These are phyloP conservation scores for Sesia apiformis DNA, from an alignment of 2,888 invertebrate genomes.

Conservation along the genomic window DNA sequence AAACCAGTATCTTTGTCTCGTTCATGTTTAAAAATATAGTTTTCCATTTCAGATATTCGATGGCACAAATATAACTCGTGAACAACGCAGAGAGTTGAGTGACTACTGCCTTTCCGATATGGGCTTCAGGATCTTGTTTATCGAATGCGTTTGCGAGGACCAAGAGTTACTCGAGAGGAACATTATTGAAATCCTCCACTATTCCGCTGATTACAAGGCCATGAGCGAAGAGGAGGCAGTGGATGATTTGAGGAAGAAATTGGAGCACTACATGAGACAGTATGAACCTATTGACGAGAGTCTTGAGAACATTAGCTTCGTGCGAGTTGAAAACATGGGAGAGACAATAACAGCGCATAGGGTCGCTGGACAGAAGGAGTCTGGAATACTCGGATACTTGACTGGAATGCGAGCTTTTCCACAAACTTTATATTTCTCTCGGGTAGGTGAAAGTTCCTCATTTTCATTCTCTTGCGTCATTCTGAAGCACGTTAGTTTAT, in stretches of 20 bases:
- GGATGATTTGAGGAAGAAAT: slow-evolving; percentile 85
- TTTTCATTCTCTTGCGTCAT: not conserved
- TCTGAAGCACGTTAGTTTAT: not conserved
- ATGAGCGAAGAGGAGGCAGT: slow-evolving; percentile 86
- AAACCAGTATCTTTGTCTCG: not conserved
- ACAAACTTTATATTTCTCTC: slow-evolving; percentile 90
- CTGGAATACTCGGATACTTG: slow-evolving; percentile 89
- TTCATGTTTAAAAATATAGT: not conserved
- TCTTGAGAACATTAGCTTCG: slow-evolving; percentile 69
- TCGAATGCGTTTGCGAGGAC: slow-evolving; percentile 94
- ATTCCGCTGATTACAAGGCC: slow-evolving; percentile 89
- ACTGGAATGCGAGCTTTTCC: slow-evolving; percentile 89
- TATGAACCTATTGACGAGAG: slow-evolving; percentile 86
- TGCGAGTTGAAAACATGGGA: slow-evolving; percentile 70
- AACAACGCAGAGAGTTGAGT: slow-evolving; percentile 84
- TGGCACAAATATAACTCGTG: slow-evolving; percentile 91
- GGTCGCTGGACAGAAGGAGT: slow-evolving; percentile 86
- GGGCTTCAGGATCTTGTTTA: slow-evolving; percentile 90
- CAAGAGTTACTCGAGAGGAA: slow-evolving; percentile 61
- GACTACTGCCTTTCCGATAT: slow-evolving; percentile 81
- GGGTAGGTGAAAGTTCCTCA: slow-evolving; percentile 76
- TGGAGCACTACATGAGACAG: slow-evolving; percentile 87
- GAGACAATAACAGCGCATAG: slow-evolving; percentile 82
- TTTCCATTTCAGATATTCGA: slow-evolving; percentile 85
- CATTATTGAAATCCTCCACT: slow-evolving; percentile 84